Base-by-base conservation (phyloP, 1,140 invertebrate species). In the Dreissena polymorpha region DNA sequence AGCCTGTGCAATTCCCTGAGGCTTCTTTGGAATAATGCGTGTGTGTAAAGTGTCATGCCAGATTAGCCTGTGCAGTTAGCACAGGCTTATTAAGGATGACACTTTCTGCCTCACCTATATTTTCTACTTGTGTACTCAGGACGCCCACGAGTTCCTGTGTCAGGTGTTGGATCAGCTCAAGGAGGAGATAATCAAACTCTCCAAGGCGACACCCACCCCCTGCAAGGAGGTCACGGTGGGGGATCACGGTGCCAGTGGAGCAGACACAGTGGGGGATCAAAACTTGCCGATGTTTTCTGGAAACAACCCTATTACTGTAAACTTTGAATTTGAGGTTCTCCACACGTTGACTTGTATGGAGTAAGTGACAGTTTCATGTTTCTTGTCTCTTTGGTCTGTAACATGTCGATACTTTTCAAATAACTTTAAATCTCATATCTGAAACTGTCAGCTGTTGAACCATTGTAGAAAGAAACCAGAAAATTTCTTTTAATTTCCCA, bases 91-190 rank as follows among this genome's bases (percentile, higher is more conserved):
- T 8, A 39, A 8, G 39, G 39, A 39, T 8, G 39, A 39, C 39
- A 39, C 39, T 39, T 39, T 39, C 39, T 8, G 39, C 39, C 2
- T 39, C 2, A 5, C 39, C 8, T 2, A 39, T 5, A 5, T 2
- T 39, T 8, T 39, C 3, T 39, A 5, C 39, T 53, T 80, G 25
- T 13, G 23, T 67, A 84, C 88, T 21, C 77, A 93, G 92, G 92
- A 93, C 89, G 92, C 91, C n/a, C 92, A 93, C 88, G 92, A 93
- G 79, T 92, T 92, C 84, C 83, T 93, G 23, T 76, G 87, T 76
- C 90, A 92, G 79, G 86, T 93, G 29, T 53, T 93, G 25, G 91
- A 92, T 78, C 90, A 91, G 73, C 75, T 93, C 21, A 93, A 93
- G 78, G 92, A 93, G 57, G 92, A 93, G 84, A 86, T 89, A 13